These are phyloP conservation scores for Riptortus pedestris DNA, from an alignment of 1,140 invertebrate species.

Conservation along the genomic window DNA sequence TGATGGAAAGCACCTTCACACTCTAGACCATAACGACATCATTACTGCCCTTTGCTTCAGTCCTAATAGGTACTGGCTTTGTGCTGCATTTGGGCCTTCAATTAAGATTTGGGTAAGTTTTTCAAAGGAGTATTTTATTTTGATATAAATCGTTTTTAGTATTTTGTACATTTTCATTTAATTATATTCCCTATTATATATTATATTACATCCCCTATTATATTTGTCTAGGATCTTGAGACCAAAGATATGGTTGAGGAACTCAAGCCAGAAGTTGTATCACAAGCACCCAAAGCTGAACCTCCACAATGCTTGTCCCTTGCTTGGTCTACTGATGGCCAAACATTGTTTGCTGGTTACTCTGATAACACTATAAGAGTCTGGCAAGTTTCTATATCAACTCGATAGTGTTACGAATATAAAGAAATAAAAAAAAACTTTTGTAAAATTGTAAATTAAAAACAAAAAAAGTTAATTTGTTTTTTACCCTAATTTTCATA, in stretches of 20 bases:
- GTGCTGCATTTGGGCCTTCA: slow-evolving; percentile 96
- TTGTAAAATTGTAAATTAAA: no score
- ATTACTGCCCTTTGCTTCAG: slow-evolving; percentile 98
- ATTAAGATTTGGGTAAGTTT: slow-evolving; percentile 93
- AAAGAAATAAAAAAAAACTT: no score
- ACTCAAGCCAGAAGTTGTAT: slow-evolving; percentile 84
- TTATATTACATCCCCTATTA: neutral
- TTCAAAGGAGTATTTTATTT: slow-evolving; percentile 42
- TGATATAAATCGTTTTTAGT: slow-evolving; percentile 34
- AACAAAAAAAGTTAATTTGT: no score
- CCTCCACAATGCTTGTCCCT: slow-evolving; percentile 93
- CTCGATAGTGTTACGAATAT: slow-evolving; percentile 50
- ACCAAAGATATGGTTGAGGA: slow-evolving; percentile 99
- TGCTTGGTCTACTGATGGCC: slow-evolving; percentile 98
- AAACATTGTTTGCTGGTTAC: slow-evolving; percentile 98
- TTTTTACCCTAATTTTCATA: no score
- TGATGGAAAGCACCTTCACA: slow-evolving; percentile 98
- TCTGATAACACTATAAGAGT: slow-evolving; percentile 97
- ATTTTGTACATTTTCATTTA: no score
- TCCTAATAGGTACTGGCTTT: slow-evolving; percentile 99
- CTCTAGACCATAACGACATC: slow-evolving; percentile 94
- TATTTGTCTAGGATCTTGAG: slow-evolving; percentile 75
- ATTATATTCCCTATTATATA: neutral
- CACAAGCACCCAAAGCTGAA: slow-evolving; percentile 63
- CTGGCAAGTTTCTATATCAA: slow-evolving; percentile 89